A percentile compares a stretch with the other conserved stretches of the same genome.
Conservation (phyloP, 2,797 vertebrate species). For the Allobates femoralis region DNA sequence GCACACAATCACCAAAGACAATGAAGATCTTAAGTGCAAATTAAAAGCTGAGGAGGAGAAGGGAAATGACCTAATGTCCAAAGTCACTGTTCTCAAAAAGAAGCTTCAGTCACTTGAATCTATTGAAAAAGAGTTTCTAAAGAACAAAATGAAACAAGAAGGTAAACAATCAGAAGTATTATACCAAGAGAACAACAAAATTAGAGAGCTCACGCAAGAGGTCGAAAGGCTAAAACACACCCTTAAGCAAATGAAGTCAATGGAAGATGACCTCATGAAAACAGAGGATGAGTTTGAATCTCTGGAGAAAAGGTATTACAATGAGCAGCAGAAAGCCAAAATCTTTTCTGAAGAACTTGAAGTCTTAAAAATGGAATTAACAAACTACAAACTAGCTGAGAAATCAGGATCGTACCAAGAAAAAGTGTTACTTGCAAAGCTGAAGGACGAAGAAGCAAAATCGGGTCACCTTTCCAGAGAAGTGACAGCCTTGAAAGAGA, state of each 20-base stretch:
- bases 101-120: slow-evolving; percentile 91
- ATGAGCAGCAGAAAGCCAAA: slow-evolving; percentile 86
- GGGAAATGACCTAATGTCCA: slow-evolving; percentile 88
- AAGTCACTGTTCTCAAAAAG: slow-evolving; percentile 89
- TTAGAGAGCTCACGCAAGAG: slow-evolving; percentile 94
- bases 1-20: slow-evolving; percentile 85
- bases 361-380: slow-evolving; percentile 85
- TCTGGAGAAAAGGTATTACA: slow-evolving; percentile 85
- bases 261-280: slow-evolving; percentile 89
- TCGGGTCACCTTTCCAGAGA: slow-evolving; percentile 90
- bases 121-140: slow-evolving; percentile 87
- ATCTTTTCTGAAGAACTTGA: slow-evolving; percentile 88
- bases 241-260: slow-evolving; percentile 91
- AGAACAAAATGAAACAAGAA: slow-evolving; percentile 89
- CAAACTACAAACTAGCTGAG: slow-evolving; percentile 90
- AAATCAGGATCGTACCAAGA: slow-evolving; percentile 91
- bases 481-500: slow-evolving; percentile 91
- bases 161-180: slow-evolving; percentile 79
- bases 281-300: slow-evolving; percentile 89
- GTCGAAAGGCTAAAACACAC: slow-evolving; percentile 89
- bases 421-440: slow-evolving; percentile 86
- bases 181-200: slow-evolving; percentile 95
- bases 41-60: slow-evolving; percentile 89
- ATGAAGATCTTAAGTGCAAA: slow-evolving; percentile 89
- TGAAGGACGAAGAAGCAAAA: slow-evolving; percentile 93